Evolutionary conservation across 2,888 invertebrate genomes (phyloP), one percentile per base, ranked within the genome.

Genomic region (Sycophila texana): DNA sequence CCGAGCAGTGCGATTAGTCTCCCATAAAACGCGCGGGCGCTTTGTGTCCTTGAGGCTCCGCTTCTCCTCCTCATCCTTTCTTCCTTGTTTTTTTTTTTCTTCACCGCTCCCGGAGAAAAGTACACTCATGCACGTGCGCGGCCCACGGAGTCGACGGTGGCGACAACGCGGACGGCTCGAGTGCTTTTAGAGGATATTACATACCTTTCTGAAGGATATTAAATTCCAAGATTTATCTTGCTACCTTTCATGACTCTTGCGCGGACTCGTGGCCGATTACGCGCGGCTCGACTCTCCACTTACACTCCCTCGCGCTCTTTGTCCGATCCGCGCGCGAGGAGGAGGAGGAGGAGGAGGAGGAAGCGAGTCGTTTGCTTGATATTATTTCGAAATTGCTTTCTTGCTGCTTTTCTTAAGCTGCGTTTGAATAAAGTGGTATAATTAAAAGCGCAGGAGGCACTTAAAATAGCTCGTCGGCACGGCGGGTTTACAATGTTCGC

Each of bases 161-260:
- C 53, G 26, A 16, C 67, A 63, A 67, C 80, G 76, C 77, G 77
- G 72, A 61, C 13, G 55, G 51, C 63, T 47, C 80, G 80, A 85
- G 85, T 83, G 86, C 86, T 86, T 87, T 87, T 85, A 87, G 86
- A 85, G 84, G 84, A 88, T 89, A 89, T 88, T 88, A 87, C 88
- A 86, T 86, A 87, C 84, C 85, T 87, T 85, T 85, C 86, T 83
- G 86, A 87, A 87, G 87, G 88, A 89, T 88, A 89, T 89, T 88
- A 88, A 88, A 88, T 89, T 87, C 86, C 85, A 84, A 87, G 87
- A 89, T 89, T 89, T 88, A 88, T 88, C 87, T 86, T 85, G 83
- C 58, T 66, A 65, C 22, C 74, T 80, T 57, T 67, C 67, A 68
- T 60, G 51, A 68, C 49, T 70, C 74, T 67, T 57, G 20, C 67